These are phyloP conservation scores for Agonopterix subpropinquella DNA, from an alignment of 2,888 invertebrate species.

Conservation along the genomic window DNA sequence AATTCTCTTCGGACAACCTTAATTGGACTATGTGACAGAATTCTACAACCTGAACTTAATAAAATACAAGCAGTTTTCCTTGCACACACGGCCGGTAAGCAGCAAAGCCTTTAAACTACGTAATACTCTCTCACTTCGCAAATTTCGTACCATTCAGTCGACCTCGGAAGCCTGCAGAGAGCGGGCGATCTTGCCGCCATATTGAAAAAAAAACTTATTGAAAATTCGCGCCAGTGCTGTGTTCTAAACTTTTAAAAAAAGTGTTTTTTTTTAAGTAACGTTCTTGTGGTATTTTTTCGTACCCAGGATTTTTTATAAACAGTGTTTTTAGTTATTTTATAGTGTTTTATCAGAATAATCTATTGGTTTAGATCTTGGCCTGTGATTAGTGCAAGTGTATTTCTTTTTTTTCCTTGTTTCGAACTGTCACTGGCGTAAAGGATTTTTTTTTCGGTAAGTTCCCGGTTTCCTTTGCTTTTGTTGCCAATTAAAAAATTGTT, in stretches of 20 bases:
- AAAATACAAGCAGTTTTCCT: constrained; percentile 54
- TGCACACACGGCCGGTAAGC: constrained; percentile 49
- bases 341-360: background rate
- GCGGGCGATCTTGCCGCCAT: constrained; percentile 38
- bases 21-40: constrained; percentile 21
- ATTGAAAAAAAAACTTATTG: constrained; percentile 34
- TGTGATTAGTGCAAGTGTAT: constrained; percentile 18
- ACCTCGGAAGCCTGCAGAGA: constrained; percentile 58
- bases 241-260: constrained; percentile 21
- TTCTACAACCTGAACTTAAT: constrained; percentile 30
- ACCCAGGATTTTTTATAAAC: background rate
- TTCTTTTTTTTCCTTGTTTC: constrained; percentile 6
- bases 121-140: constrained; percentile 47
- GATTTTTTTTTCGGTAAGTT: constrained; percentile 15
- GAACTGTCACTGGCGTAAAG: constrained; percentile 15
- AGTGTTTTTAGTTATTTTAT: background rate
- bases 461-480: constrained; percentile 7
- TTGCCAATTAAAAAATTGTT: too few species aligned
- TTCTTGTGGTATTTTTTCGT: constrained; percentile 15
- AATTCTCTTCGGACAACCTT: background rate
- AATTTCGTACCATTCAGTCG: constrained; percentile 52
- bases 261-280: constrained; percentile 6
- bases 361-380: background rate
- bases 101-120: constrained; percentile 37
- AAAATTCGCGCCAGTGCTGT: constrained; percentile 50